Percentiles rank a stretch among this genome's conserved stretches.
These are phyloP conservation scores for Oreocharis arfaki DNA, from an alignment of 2,113 vertebrate genomes.

Conservation along the genomic window DNA sequence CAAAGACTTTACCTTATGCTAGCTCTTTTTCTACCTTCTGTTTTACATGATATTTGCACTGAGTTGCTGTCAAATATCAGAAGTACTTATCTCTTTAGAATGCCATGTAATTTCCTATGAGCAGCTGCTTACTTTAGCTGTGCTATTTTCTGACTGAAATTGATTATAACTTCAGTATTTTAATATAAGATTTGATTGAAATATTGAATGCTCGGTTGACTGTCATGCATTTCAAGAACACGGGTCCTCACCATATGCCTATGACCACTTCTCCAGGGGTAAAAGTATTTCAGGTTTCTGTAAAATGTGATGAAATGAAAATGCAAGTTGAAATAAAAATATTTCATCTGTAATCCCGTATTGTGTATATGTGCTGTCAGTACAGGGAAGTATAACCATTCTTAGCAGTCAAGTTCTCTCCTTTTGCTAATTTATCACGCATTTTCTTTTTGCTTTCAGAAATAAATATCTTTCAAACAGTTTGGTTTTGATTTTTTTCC, in stretches of 20 bases:
- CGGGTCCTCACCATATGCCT: not conserved
- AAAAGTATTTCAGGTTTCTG: not conserved
- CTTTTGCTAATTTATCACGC: not conserved
- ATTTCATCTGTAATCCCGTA: not conserved
- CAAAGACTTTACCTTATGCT: not conserved
- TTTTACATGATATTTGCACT: not conserved
- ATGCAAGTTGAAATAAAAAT: not conserved
- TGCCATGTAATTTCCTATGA: constrained; percentile 49
- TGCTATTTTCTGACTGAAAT: constrained; percentile 59
- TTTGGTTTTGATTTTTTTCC: not conserved
- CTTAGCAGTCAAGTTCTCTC: not conserved
- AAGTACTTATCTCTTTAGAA: constrained; percentile 56
- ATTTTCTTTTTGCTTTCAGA: not conserved
- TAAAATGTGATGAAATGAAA: constrained; percentile 5
- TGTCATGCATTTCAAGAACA: not conserved
- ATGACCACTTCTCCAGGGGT: not conserved
- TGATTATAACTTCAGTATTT: constrained; percentile 37
- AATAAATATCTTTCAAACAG: not conserved
- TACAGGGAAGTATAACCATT: not conserved
- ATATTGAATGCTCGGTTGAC: constrained; percentile 11
- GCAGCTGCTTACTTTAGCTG: constrained; percentile 50
- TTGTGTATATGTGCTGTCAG: not conserved
- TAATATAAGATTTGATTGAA: not conserved
- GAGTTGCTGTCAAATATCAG: constrained; percentile 29
- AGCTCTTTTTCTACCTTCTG: not conserved